A percentile compares a stretch with the other conserved stretches of the same genome.
These are phyloP conservation scores for Semnornis frantzii DNA, from an alignment of 2,113 vertebrate genomes.

Conservation along the genomic window DNA sequence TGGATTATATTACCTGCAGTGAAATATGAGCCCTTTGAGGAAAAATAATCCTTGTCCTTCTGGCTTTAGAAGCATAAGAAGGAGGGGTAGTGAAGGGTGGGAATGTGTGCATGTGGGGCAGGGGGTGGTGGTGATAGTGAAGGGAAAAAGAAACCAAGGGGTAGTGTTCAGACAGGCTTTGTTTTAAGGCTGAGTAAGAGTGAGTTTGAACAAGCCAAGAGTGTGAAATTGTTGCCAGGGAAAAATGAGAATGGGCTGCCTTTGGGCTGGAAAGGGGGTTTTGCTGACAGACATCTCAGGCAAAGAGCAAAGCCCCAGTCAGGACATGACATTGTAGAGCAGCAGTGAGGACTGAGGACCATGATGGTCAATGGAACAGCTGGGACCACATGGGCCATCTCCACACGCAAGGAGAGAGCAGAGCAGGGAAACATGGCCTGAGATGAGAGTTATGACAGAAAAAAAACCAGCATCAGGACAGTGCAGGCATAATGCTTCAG, in stretches of 20 bases:
- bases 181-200: background rate
- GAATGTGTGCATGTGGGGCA: too few relatives aligned
- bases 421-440: background rate
- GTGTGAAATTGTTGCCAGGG: background rate
- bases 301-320: background rate
- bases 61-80: background rate
- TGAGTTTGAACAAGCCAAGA: background rate
- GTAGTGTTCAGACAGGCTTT: background rate
- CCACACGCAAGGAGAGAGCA: background rate
- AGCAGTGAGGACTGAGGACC: background rate
- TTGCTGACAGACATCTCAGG: background rate
- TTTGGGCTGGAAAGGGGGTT: background rate
- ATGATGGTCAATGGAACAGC: rapidly evolving
- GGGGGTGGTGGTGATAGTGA: background rate
- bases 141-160: background rate
- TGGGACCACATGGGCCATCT: background rate
- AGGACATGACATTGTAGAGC: background rate
- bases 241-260: background rate
- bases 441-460: background rate
- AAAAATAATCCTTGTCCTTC: background rate
- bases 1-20: conserved; percentile 48
- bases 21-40: background rate
- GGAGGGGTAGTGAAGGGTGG: rapidly evolving
- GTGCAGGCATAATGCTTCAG: background rate
- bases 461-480: rapidly evolving